Evolutionary conservation across 92 coral and sea anemone genomes (phyloP).

Genomic region (Heliopora coerulea): DNA sequence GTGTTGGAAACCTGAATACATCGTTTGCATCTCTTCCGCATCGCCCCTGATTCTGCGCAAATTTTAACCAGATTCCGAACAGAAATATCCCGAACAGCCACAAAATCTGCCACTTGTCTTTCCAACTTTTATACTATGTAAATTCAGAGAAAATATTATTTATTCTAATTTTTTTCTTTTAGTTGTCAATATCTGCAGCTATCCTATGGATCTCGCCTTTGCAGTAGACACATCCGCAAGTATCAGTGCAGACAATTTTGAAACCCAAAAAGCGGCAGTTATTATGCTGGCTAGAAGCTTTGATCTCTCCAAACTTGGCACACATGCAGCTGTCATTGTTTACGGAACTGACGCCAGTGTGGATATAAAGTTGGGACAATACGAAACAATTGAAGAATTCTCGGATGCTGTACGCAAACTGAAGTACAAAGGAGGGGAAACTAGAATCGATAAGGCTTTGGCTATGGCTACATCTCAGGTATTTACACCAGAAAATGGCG

Average conservation of each 20-base stretch:
- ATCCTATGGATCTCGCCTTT: slow-evolving; percentile 67
- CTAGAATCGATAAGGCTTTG: slow-evolving; percentile 84
- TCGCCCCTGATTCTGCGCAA: too few relatives aligned
- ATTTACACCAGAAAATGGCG: slow-evolving; percentile 49
- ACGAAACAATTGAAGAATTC: slow-evolving; percentile 6
- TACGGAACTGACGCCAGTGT: slow-evolving; percentile 46
- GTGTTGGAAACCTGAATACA: too few relatives aligned
- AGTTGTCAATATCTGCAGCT: slow-evolving; percentile 35
- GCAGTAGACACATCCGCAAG: slow-evolving; percentile 68
- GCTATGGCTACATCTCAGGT: slow-evolving; percentile 49
- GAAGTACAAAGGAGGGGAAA: slow-evolving; percentile 61
- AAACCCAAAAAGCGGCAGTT: slow-evolving; percentile 61
- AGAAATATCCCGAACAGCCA: too few relatives aligned
- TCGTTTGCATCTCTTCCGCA: too few relatives aligned
- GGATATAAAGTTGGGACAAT: slow-evolving; percentile 1
- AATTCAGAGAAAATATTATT: too few relatives aligned
- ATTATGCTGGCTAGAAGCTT: slow-evolving; percentile 54
- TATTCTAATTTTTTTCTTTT: neutral
- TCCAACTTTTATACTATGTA: too few relatives aligned
- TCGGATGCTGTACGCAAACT: slow-evolving; percentile 55
- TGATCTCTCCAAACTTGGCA: slow-evolving; percentile 55
- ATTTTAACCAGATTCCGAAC: too few relatives aligned
- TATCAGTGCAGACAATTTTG: slow-evolving; percentile 42
- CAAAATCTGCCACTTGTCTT: too few relatives aligned
- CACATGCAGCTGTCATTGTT: slow-evolving; percentile 60